These are phyloP conservation scores for Heliconius congener DNA, from an alignment of 1,140 invertebrate species.

Conservation along the genomic window DNA sequence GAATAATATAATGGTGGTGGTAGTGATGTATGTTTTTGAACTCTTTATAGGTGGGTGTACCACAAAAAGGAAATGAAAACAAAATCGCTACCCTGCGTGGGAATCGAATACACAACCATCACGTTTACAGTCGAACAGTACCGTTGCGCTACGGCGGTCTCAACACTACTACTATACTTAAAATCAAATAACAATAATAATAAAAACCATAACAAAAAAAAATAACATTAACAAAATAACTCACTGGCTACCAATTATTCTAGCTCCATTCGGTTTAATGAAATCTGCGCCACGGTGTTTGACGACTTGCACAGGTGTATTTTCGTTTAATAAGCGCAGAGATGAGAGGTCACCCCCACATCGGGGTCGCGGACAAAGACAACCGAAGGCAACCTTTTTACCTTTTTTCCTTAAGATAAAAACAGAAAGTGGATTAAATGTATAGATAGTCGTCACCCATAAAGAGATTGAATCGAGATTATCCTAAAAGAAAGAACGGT, in stretches of 20 bases:
- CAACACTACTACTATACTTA: background rate
- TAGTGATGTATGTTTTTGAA: no score
- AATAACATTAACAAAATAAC: conserved; percentile 49
- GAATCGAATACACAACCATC: no score
- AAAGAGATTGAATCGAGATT: conserved; percentile 73
- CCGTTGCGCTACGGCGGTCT: no score
- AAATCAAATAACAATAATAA: background rate
- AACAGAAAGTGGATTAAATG: conserved; percentile 77
- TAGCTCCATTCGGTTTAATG: conserved; percentile 61
- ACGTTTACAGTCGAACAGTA: no score
- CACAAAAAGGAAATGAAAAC: no score
- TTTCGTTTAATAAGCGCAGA: conserved; percentile 67
- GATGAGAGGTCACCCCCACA: conserved; percentile 62
- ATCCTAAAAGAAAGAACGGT: conserved; percentile 47
- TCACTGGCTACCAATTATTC: conserved; percentile 55
- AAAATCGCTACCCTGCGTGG: no score
- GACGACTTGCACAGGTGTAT: conserved; percentile 65
- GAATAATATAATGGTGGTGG: no score
- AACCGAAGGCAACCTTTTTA: conserved; percentile 48
- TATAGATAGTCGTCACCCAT: conserved; percentile 70
- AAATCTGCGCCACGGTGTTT: conserved; percentile 54
- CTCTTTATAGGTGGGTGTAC: no score
- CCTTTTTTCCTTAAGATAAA: conserved; percentile 69
- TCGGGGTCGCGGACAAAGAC: conserved; percentile 65
- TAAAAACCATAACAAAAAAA: background rate